Percentiles rank a stretch among this genome's conserved stretches.
phyloP scores from a whole-genome alignment of 2,888 invertebrate species.

The Eremobia ochroleuca region DNA sequence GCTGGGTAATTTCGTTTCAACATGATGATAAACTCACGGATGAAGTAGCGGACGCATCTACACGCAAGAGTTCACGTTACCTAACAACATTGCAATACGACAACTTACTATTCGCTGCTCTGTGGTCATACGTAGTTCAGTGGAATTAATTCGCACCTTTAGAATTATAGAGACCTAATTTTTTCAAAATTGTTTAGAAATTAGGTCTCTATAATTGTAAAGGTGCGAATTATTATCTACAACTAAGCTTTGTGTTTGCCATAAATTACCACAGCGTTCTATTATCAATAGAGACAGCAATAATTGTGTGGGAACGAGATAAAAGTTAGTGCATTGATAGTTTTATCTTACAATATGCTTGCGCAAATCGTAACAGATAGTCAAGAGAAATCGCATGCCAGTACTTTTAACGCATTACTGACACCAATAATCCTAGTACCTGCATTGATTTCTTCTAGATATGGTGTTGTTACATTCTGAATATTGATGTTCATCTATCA shows the following conservation, averaged over 20 bases:
- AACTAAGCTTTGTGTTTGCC: slow-evolving; percentile 7
- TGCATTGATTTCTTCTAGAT: slow-evolving; percentile 12
- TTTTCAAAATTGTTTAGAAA: no score
- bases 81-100: slow-evolving; percentile 28
- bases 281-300: slow-evolving; percentile 33
- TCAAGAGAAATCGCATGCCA: slow-evolving; percentile 45
- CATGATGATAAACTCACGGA: slow-evolving; percentile 5
- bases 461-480: neutral
- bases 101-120: neutral
- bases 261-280: slow-evolving; percentile 15
- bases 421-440: slow-evolving; percentile 19
- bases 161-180: no score
- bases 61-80: slow-evolving; percentile 40
- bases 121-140: slow-evolving; percentile 4
- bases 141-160: no score
- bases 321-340: slow-evolving; percentile 9
- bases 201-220: no score
- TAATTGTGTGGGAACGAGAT: slow-evolving; percentile 34
- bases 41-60: slow-evolving; percentile 7
- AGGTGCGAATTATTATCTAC: slow-evolving; percentile 29
- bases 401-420: slow-evolving; percentile 12
- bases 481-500: neutral
- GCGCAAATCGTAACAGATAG: slow-evolving; percentile 43
- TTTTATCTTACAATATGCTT: slow-evolving; percentile 10
- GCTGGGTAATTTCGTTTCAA: slow-evolving; percentile 40